Base-by-base conservation (phyloP, 2,113 vertebrate genomes). In the Corythaeola cristata region DNA sequence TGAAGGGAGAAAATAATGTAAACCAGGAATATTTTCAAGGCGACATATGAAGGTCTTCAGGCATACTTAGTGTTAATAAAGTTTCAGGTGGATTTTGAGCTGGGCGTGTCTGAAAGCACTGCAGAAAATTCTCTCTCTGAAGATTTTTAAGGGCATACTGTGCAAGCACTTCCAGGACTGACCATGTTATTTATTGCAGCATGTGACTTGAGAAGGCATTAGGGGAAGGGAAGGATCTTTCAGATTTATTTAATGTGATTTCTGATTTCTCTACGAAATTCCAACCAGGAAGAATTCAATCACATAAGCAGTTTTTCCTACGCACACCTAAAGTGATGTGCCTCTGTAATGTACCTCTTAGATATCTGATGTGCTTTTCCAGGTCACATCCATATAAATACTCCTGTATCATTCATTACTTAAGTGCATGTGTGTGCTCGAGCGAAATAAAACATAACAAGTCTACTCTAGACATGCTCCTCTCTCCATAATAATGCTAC, bases 371-470 rank as follows among this genome's bases (percentile, higher is more conserved):
- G 9, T 60, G 14, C 13, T 71, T 85, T 81, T 30, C 33, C 69
- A 32, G 11, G 30, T 39, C 50, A 52, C 4, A 39, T 63, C 17
- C 22, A 15, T 41, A 21, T 35, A 13, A 66, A 71, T 67, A 23
- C 4, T 50, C 3, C 3, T 39, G 7, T 12, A 50, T 3, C 8
- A 8, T n/a, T 79, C 9, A 17, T 35, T 58, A 49, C 13, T 52
- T 6, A 9, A 11, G 4, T 53, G 17, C 4, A 23, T 21, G 3
- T 6, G 3, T 50, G 7, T 28, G 6, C 4, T 6, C 56, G 15
- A 7, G 3, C 41, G 17, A 82, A 47, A 55, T 24, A 41, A 53
- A 78, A 10, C 10, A 62, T 39, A 82, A 22, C 6, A 53, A 12
- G 11, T 37, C 23, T 45, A 6, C 9, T 45, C 17, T 20, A 62